Conservation (phyloP, 1,140 invertebrate genomes). For the Bactericera cockerelli region DNA sequence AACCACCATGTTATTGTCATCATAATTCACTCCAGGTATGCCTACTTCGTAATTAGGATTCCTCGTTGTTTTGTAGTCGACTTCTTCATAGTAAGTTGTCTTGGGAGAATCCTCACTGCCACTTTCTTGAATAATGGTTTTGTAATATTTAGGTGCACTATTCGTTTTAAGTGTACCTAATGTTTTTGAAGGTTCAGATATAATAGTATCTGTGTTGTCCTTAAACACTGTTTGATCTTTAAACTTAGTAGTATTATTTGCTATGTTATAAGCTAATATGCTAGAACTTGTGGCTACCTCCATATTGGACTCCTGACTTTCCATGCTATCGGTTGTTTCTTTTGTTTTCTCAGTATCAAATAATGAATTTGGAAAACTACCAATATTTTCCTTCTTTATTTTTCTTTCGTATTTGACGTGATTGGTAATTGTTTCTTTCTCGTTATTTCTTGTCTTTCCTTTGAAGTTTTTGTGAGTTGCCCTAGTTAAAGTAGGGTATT, state of each 20-base stretch:
- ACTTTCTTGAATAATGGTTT: constrained; percentile 1
- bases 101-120: background rate
- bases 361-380: background rate
- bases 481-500: no score
- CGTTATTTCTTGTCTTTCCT: background rate
- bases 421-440: constrained; percentile 1
- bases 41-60: background rate
- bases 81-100: constrained; percentile 6
- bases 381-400: background rate
- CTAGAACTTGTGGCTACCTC: background rate
- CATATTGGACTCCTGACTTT: background rate
- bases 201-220: no score
- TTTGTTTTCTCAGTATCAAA: background rate
- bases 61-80: constrained; percentile 3
- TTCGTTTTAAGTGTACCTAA: no score
- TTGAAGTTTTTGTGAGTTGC: background rate
- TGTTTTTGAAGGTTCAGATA: no score
- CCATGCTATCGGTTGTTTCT: background rate
- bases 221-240: background rate
- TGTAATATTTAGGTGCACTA: background rate
- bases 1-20: background rate
- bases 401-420: constrained; percentile 5
- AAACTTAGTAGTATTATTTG: background rate
- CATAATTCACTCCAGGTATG: background rate
- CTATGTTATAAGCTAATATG: background rate